These are phyloP conservation scores for Myrmecobius fasciatus DNA, from an alignment of 2,113 vertebrate genomes.

Conservation along the genomic window DNA sequence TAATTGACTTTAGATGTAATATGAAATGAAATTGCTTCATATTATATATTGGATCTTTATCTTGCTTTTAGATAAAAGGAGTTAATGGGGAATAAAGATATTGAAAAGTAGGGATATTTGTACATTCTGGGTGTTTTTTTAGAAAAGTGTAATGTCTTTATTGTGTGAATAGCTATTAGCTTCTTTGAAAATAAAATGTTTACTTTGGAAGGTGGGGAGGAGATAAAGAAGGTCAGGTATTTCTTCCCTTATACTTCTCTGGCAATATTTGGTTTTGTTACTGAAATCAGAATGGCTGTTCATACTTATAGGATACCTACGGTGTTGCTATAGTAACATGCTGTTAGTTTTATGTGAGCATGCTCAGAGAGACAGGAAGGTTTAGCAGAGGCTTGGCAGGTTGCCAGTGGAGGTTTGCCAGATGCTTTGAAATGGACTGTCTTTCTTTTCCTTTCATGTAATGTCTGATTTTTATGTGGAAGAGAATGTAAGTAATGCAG, in stretches of 20 bases:
- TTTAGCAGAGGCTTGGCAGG: constrained; percentile 87
- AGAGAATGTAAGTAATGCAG: constrained; percentile 86
- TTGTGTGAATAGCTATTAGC: neutral
- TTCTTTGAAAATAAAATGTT: constrained; percentile 38
- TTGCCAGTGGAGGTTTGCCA: constrained; percentile 88
- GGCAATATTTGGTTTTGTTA: constrained; percentile 71
- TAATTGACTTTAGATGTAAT: constrained; percentile 21
- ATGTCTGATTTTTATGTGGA: constrained; percentile 83
- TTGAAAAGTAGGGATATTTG: constrained; percentile 57
- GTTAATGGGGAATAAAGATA: constrained; percentile 61
- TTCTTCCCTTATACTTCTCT: constrained; percentile 72
- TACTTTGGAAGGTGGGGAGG: neutral
- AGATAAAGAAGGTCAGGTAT: constrained; percentile 33
- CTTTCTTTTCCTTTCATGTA: constrained; percentile 87
- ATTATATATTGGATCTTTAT: constrained; percentile 44
- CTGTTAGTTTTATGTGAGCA: constrained; percentile 84
- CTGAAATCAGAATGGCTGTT: constrained; percentile 87
- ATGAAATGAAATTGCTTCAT: constrained; percentile 48
- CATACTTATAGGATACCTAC: constrained; percentile 85
- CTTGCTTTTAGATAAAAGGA: constrained; percentile 42
- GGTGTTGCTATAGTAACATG: constrained; percentile 87
- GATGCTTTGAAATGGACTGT: constrained; percentile 87
- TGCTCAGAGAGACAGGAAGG: constrained; percentile 84
- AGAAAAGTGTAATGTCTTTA: constrained; percentile 44
- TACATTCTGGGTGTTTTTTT: constrained; percentile 52